These are phyloP conservation scores for Sipha flava DNA, from an alignment of 1,140 invertebrate species.

Conservation along the genomic window DNA sequence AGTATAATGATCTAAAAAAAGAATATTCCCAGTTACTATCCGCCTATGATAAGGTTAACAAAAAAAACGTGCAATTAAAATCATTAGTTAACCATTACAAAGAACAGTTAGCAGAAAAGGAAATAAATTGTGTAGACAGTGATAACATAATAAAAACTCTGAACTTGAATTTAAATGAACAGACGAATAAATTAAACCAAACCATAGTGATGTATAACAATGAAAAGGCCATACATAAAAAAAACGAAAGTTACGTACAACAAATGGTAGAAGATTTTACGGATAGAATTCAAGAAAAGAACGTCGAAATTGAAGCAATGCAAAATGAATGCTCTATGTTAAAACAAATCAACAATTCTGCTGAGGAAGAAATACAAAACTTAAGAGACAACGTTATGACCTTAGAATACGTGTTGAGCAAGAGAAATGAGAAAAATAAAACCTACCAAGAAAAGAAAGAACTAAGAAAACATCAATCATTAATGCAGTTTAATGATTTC, in stretches of 20 bases:
- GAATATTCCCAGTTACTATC: not conserved
- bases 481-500: not conserved
- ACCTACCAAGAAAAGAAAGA: not conserved
- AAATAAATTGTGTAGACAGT: not conserved
- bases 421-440: not conserved
- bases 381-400: not conserved
- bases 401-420: not conserved
- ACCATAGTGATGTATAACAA: not conserved
- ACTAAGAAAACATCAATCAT: not conserved
- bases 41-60: not conserved
- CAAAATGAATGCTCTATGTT: not conserved
- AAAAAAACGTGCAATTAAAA: not conserved
- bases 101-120: not conserved
- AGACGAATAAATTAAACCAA: not conserved
- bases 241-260: not conserved
- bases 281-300: not conserved
- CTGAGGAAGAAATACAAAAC: not conserved
- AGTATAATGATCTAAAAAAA: not conserved
- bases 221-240: not conserved
- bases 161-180: not conserved
- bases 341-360: not conserved
- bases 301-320: not conserved
- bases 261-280: not conserved
- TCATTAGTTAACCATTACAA: not conserved
- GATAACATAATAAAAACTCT: not conserved